A percentile compares a stretch with the other conserved stretches of the same genome.
These are phyloP conservation scores for Lagopus muta DNA, from an alignment of 2,113 vertebrate species.

Conservation along the genomic window DNA sequence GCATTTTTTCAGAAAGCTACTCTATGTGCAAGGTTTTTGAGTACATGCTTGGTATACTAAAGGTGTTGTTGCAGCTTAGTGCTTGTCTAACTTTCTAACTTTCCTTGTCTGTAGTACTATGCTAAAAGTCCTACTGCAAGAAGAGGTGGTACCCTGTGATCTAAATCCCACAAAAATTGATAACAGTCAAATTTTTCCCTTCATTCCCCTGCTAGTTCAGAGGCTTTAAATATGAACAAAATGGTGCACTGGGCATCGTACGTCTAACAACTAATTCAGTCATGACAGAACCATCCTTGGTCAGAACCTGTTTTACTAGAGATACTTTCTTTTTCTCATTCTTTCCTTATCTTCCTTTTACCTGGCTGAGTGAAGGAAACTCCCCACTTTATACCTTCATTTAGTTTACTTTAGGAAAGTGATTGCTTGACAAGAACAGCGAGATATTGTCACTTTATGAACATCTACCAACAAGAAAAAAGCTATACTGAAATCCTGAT, in stretches of 20 bases:
- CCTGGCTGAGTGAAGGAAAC: neutral
- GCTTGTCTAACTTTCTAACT: neutral
- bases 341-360: neutral
- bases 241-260: neutral
- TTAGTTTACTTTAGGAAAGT: neutral
- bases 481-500: neutral
- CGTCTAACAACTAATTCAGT: neutral
- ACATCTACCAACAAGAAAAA: neutral
- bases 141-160: neutral
- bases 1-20: neutral
- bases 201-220: neutral
- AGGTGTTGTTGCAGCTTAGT: neutral
- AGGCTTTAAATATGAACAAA: neutral
- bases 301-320: neutral
- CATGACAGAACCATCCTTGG: neutral
- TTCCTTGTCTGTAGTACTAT: accelerated
- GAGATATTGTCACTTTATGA: neutral
- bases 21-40: neutral
- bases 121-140: neutral
- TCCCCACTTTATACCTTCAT: neutral
- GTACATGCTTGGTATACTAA: neutral
- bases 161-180: neutral
- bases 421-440: neutral
- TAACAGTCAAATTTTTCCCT: neutral
- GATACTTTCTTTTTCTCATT: neutral